These are phyloP conservation scores for Pseudochirops cupreus DNA, from an alignment of 2,797 vertebrate species.

Conservation along the genomic window DNA sequence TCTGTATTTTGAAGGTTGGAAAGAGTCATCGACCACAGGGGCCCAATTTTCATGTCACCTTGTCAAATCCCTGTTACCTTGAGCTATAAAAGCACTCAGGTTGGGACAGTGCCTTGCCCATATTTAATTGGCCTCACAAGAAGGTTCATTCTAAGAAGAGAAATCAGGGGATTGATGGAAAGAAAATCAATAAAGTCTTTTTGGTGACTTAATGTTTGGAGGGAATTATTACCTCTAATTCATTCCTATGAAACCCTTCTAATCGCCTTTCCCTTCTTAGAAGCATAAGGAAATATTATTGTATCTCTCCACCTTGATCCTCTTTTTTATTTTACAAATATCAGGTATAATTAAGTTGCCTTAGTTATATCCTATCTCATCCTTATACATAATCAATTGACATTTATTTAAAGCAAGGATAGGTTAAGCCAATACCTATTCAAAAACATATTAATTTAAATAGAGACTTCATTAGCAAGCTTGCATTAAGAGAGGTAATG, in stretches of 20 bases:
- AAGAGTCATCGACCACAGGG: not conserved
- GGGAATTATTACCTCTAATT: conserved; percentile 51
- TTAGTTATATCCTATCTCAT: not conserved
- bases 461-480: not conserved
- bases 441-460: not conserved
- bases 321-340: conserved; percentile 18
- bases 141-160: conserved; percentile 36
- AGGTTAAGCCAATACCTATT: not conserved
- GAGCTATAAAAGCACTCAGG: conserved; percentile 25
- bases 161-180: conserved; percentile 52
- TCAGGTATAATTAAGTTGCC: not conserved
- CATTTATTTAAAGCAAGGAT: conserved; percentile 19
- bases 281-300: not conserved
- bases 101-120: not conserved
- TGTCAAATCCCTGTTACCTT: conserved; percentile 56
- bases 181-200: conserved; percentile 64
- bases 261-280: not conserved
- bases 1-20: not conserved
- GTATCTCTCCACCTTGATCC: not conserved
- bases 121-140: conserved; percentile 69
- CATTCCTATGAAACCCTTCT: not conserved
- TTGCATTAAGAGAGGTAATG: not conserved
- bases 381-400: not conserved
- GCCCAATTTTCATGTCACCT: conserved; percentile 27
- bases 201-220: not conserved